phyloP scores from a whole-genome alignment of 1,140 invertebrate genomes.

The Hypsibius dujardini region DNA sequence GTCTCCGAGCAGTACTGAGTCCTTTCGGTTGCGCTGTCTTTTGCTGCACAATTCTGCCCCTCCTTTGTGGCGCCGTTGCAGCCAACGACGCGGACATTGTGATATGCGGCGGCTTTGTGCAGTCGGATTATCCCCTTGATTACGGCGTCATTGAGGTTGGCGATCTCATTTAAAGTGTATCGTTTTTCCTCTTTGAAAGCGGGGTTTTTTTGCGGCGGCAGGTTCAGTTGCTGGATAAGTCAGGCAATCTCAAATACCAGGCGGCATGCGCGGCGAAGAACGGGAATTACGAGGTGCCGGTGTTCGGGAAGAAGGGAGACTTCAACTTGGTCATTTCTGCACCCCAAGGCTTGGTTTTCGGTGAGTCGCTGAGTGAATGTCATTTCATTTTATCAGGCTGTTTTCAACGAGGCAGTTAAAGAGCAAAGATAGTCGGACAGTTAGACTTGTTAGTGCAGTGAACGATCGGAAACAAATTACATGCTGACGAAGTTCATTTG shows the following conservation, averaged over 20 bases:
- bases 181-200: constrained; percentile 33
- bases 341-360: constrained; percentile 80
- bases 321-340: constrained; percentile 49
- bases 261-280: constrained; percentile 91
- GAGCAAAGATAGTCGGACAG: no score
- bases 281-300: constrained; percentile 88
- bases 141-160: constrained; percentile 77
- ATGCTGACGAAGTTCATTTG: no score
- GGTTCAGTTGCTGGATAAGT: constrained; percentile 36
- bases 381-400: no score
- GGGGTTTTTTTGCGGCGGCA: constrained; percentile 1
- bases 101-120: constrained; percentile 85
- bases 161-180: constrained; percentile 21
- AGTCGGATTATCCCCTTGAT: constrained; percentile 72
- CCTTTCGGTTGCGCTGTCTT: no score
- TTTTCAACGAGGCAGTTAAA: no score
- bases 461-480: no score
- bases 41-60: no score
- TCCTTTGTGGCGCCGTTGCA: no score
- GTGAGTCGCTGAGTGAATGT: constrained; percentile 26
- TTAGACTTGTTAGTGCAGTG: no score
- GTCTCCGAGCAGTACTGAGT: no score
- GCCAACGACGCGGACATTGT: constrained; percentile 28
- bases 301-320: constrained; percentile 90
- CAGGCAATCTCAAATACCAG: constrained; percentile 80